Percentiles rank a stretch among this genome's conserved stretches.
Conservation (phyloP, 2,113 vertebrate species). For the Hoplias malabaricus region DNA sequence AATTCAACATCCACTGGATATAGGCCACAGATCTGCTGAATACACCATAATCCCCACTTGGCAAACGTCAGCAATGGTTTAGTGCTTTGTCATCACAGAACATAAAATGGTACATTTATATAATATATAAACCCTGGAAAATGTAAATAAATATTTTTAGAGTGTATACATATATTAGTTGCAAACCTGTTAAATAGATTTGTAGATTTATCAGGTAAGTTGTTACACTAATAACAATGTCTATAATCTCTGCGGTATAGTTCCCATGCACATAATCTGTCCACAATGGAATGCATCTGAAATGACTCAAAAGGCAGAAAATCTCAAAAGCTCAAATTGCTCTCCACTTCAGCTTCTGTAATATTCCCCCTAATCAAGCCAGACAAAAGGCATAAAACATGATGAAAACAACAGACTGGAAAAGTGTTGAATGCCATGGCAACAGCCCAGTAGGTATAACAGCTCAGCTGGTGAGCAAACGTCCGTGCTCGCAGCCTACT, state of each 20-base stretch:
- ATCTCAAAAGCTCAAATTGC: conserved; percentile 10
- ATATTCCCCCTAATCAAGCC: conserved; percentile 38
- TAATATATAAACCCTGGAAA: background rate
- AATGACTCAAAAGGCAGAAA: conserved; percentile 8
- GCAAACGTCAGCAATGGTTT: background rate
- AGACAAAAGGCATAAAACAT: conserved; percentile 38
- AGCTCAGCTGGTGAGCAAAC: conserved; percentile 60
- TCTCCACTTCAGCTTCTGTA: conserved; percentile 24
- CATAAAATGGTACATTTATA: background rate
- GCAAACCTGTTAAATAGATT: too few relatives aligned
- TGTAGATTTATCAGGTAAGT: too few relatives aligned
- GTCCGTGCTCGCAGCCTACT: conserved; percentile 51
- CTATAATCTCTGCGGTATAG: too few relatives aligned
- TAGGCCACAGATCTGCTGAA: background rate
- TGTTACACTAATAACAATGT: too few relatives aligned
- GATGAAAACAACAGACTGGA: conserved; percentile 57
- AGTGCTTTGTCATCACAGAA: background rate
- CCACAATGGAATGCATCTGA: background rate
- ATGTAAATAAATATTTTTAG: background rate
- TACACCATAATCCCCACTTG: background rate
- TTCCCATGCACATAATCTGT: background rate
- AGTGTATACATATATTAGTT: too few relatives aligned
- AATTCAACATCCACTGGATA: conserved; percentile 36
- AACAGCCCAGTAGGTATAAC: conserved; percentile 62
- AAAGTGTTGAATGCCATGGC: conserved; percentile 61